These are phyloP conservation scores for Willisornis vidua DNA, from an alignment of 2,113 vertebrate species.

Conservation along the genomic window DNA sequence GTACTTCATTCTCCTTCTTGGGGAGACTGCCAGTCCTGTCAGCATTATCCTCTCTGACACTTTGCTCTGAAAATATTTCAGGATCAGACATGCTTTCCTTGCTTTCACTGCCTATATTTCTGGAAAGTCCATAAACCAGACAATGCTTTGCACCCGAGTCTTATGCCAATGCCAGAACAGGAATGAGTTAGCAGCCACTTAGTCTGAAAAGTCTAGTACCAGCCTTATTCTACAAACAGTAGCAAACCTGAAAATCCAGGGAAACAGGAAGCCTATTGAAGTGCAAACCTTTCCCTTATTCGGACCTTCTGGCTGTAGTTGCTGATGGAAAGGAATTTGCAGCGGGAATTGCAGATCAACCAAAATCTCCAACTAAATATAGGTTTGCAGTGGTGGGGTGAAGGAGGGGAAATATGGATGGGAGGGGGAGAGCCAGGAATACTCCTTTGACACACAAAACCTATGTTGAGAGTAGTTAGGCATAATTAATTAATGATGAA, in stretches of 20 bases:
- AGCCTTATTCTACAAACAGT: background rate
- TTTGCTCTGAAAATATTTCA: slow-evolving; percentile 49
- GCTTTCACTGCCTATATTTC: slow-evolving; percentile 42
- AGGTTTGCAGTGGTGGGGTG: background rate
- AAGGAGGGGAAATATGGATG: background rate
- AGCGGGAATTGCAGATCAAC: slow-evolving; percentile 5
- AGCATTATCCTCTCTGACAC: slow-evolving; percentile 49
- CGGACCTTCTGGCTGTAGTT: slow-evolving; percentile 57
- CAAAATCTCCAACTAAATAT: slow-evolving; percentile 47
- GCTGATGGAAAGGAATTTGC: slow-evolving; percentile 66
- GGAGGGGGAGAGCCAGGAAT: background rate
- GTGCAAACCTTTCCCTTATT: slow-evolving; percentile 44
- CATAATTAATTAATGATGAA: background rate
- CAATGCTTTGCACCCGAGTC: background rate
- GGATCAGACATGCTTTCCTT: slow-evolving; percentile 31
- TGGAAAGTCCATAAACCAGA: slow-evolving; percentile 20
- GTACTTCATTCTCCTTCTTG: background rate
- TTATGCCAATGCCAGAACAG: background rate
- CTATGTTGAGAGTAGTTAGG: background rate
- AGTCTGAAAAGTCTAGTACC: background rate
- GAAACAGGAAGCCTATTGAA: slow-evolving; percentile 38
- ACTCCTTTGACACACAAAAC: background rate
- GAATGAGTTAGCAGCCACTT: slow-evolving; percentile 38
- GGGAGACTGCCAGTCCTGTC: slow-evolving; percentile 51
- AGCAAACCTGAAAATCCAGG: slow-evolving; percentile 53